These are phyloP conservation scores for Tachycineta bicolor DNA, from an alignment of 2,113 vertebrate species.

Conservation along the genomic window DNA sequence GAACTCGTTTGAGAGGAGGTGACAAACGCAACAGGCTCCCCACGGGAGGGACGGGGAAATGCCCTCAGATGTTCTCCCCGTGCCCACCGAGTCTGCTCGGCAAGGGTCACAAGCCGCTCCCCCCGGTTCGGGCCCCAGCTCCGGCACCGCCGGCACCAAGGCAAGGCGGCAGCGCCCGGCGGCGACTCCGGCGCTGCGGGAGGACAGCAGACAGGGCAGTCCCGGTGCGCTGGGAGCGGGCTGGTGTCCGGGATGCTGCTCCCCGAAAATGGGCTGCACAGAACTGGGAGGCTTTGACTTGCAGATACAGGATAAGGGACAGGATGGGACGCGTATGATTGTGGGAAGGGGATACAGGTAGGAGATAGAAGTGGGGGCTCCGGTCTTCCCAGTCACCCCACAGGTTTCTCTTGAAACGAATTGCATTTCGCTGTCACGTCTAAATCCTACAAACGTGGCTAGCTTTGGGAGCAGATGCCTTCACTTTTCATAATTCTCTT, in stretches of 20 bases:
- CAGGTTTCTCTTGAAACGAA: not conserved
- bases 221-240: not conserved
- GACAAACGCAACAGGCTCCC: not conserved
- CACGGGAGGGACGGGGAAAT: not conserved
- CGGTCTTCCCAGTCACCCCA: not conserved
- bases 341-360: not conserved
- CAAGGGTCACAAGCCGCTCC: not conserved
- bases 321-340: not conserved
- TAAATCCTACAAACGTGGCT: not conserved
- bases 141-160: not conserved
- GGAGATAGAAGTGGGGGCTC: not conserved
- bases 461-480: constrained; percentile 25
- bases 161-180: not conserved
- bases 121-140: not conserved
- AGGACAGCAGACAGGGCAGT: not conserved
- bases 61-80: not conserved
- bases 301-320: not conserved
- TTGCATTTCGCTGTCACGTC: not conserved
- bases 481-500: constrained; percentile 20
- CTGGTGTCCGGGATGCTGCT: no score
- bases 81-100: not conserved
- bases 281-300: not conserved
- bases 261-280: not conserved
- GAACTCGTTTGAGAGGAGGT: not conserved
- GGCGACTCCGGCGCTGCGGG: not conserved